These are phyloP conservation scores for Acleris cristana DNA, from an alignment of 2,888 invertebrate species.

Conservation along the genomic window DNA sequence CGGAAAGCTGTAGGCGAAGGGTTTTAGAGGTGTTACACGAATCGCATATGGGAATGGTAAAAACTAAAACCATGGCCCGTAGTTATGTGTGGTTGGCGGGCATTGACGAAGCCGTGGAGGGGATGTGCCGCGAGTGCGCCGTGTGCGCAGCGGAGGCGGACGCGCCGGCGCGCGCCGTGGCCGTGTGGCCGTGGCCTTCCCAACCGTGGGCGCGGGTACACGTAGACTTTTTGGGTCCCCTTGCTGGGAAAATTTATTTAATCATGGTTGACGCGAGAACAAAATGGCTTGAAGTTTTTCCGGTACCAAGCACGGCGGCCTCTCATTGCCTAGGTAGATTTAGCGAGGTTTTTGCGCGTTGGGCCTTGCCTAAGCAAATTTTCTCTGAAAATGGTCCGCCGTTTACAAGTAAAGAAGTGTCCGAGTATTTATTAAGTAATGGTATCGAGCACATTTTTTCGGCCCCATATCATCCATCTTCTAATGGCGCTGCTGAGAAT, in stretches of 20 bases:
- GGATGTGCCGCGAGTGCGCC: too few species aligned
- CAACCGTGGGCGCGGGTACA: not conserved
- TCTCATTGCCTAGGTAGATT: not conserved
- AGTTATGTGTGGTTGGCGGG: too few species aligned
- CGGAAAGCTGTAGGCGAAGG: too few species aligned
- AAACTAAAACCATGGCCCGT: too few species aligned
- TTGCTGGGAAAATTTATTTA: not conserved
- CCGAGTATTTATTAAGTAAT: not conserved
- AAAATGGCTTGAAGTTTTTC: not conserved
- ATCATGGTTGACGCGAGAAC: not conserved
- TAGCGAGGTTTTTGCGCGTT: not conserved
- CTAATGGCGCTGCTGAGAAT: too few species aligned
- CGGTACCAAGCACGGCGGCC: not conserved
- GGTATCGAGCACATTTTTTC: not conserved
- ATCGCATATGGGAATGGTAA: too few species aligned
- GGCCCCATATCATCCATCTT: not conserved
- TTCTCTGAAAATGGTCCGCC: conserved; percentile 2
- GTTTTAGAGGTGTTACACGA: too few species aligned
- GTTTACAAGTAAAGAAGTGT: not conserved
- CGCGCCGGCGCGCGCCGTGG: too few species aligned
- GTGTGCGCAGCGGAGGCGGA: too few species aligned
- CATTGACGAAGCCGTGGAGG: too few species aligned
- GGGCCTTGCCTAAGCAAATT: conserved; percentile 1
- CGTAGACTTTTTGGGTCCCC: not conserved
- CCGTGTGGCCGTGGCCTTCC: too few species aligned